Conservation (phyloP, 2,888 invertebrate species). For the Rhorus exstirpatorius region DNA sequence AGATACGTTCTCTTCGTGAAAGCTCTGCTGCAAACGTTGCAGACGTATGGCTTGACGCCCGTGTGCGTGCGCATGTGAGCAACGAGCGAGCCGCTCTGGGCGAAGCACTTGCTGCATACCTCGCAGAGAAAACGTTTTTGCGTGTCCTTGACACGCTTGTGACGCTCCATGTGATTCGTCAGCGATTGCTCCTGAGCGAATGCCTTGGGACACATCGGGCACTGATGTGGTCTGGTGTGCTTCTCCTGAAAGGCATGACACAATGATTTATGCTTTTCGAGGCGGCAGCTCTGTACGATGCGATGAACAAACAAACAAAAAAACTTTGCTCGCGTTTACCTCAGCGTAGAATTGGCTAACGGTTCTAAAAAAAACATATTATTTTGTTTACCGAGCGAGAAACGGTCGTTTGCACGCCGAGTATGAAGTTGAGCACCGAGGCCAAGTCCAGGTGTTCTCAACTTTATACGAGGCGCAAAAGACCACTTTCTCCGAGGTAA, state of each 20-base stretch:
- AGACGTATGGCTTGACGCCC: constrained; percentile 83
- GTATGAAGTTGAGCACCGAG: too few species aligned
- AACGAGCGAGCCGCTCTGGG: constrained; percentile 82
- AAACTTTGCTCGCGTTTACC: too few species aligned
- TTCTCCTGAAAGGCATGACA: constrained; percentile 77
- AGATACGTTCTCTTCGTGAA: constrained; percentile 84
- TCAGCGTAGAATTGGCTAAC: too few species aligned
- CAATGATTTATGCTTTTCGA: background rate
- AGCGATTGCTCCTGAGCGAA: constrained; percentile 82
- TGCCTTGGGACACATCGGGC: constrained; percentile 81
- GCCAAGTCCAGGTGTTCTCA: too few species aligned
- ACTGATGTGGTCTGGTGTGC: constrained; percentile 80
- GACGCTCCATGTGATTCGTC: constrained; percentile 82
- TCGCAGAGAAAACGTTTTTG: constrained; percentile 83
- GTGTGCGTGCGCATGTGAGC: constrained; percentile 84
- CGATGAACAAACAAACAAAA: too few species aligned
- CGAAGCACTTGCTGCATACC: constrained; percentile 84
- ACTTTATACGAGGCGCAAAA: too few species aligned
- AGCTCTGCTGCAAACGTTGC: constrained; percentile 82
- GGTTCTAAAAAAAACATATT: too few species aligned
- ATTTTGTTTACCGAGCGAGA: too few species aligned
- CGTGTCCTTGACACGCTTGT: constrained; percentile 81
- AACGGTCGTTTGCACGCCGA: too few species aligned
- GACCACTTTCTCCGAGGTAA: too few species aligned
- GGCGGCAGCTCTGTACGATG: too few species aligned